Base-by-base conservation (phyloP, 1,140 invertebrate genomes). In the Hycleus phaleratus region DNA sequence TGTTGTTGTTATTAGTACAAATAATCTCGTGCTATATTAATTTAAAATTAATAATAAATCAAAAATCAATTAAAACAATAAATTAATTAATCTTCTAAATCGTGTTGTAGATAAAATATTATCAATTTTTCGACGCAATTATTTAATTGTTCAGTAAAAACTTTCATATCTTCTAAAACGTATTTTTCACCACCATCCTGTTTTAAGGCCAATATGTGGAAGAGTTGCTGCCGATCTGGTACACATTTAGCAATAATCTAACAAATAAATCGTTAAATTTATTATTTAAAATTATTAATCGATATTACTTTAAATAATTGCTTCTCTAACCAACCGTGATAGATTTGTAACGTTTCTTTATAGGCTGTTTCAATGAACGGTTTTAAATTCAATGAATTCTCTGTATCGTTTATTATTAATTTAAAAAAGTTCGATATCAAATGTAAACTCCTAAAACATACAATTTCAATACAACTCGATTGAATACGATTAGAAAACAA, bases 281-380 rank as follows among this genome's bases (percentile, higher is more conserved):
- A 18, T 18, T 18, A 18, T 18, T 18, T 18, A 18, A 18, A 18
- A 18, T 2, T 2, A 32, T 32, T 2, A 32, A 2, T 32, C 32
- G 3, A 32, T 32, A 32, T 32, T 78, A 85, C 85, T 57, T 70
- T 68, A 72, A 85, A 85, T 10, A 86, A 68, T 72, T 85, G 79
- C 66, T 83, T 81, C 8, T 80, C 78, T 66, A 85, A 74, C 83
- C 83, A 86, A 49, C 79, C 81, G 62, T 87, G 84, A 69, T 83
- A 83, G 38, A 75, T 76, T 68, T 83, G 81, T 40, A 87, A 70
- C 53, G 81, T 78, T 53, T 80, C 77, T 62, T 81, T 76, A 70
- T 87, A 87, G 12, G 84, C 79, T 46, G 75, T 71, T 61, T 76
- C 78, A 25, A 85, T 71, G 61, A 79, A 77, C 12, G 76, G 75